Percentiles rank a stretch among this genome's conserved stretches.
Evolutionary conservation across 2,797 vertebrate genomes (phyloP).

Genomic region (Crocodylus rhombifer): DNA sequence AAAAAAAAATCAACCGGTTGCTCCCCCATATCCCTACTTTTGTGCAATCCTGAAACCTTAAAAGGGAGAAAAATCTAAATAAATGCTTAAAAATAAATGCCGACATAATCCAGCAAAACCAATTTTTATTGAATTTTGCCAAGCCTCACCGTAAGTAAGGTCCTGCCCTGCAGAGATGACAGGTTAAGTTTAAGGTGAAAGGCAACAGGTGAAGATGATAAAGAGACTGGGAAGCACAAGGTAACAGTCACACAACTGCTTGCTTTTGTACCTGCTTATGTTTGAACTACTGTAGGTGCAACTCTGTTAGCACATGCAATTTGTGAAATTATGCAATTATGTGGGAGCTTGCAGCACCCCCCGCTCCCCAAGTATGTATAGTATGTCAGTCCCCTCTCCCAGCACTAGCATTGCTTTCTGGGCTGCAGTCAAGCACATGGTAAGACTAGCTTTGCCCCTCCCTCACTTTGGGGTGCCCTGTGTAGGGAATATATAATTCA

Average conservation of each 20-base stretch:
- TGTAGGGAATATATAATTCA: background rate
- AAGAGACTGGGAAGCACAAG: conserved; percentile 37
- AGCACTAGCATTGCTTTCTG: background rate
- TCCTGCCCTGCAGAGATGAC: background rate
- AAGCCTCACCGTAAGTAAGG: background rate
- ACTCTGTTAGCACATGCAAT: background rate
- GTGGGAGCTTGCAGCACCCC: too few relatives aligned
- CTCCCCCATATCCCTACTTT: too few relatives aligned
- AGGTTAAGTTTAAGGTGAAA: background rate
- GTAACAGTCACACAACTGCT: background rate
- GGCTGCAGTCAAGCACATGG: background rate
- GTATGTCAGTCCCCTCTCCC: too few relatives aligned
- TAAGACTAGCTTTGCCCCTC: background rate
- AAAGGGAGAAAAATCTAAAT: too few relatives aligned
- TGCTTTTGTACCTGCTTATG: conserved; percentile 51
- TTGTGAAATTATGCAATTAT: too few relatives aligned
- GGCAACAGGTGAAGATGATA: background rate
- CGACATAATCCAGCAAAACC: too few relatives aligned
- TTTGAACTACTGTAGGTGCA: conserved; percentile 27
- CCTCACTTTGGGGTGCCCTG: background rate
- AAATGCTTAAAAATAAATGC: too few relatives aligned
- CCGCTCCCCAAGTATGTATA: too few relatives aligned
- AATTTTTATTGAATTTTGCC: too few relatives aligned
- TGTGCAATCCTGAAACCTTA: too few relatives aligned
- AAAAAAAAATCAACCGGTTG: too few relatives aligned